A percentile compares a stretch with the other conserved stretches of the same genome.
Conservation (phyloP, 2,797 vertebrate species). For the Labroides dimidiatus region DNA sequence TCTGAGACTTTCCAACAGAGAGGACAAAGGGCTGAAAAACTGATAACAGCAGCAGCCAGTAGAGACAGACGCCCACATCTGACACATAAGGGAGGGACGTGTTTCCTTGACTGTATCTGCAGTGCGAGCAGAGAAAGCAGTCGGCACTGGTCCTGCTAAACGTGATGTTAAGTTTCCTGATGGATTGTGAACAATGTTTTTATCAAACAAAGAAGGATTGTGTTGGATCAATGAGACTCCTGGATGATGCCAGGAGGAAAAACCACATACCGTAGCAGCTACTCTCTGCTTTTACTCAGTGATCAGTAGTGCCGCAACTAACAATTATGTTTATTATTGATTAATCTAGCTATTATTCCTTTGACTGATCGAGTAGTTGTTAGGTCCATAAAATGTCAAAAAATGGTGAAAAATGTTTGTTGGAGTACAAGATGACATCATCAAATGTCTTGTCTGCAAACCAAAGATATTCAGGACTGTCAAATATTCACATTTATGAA, state of each 20-base stretch:
- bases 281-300: not conserved
- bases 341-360: too few relatives aligned
- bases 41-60: constrained; percentile 34
- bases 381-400: too few relatives aligned
- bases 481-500: too few relatives aligned
- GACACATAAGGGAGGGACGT: constrained; percentile 6
- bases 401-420: too few relatives aligned
- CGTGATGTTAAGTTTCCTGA: not conserved
- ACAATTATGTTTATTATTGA: too few relatives aligned
- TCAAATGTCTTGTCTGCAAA: too few relatives aligned
- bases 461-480: too few relatives aligned
- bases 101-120: constrained; percentile 4
- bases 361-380: too few relatives aligned
- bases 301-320: too few relatives aligned
- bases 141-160: not conserved
- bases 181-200: not conserved
- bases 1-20: not conserved
- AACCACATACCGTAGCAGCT: too few relatives aligned
- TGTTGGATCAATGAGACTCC: not conserved
- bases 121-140: not conserved
- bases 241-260: too few relatives aligned
- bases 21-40: constrained; percentile 13
- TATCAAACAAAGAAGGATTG: not conserved
- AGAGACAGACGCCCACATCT: constrained; percentile 7
- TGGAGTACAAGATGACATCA: too few relatives aligned